These are phyloP conservation scores for Apodemus speciosus DNA, from an alignment of 2,113 vertebrate genomes.

Conservation along the genomic window DNA sequence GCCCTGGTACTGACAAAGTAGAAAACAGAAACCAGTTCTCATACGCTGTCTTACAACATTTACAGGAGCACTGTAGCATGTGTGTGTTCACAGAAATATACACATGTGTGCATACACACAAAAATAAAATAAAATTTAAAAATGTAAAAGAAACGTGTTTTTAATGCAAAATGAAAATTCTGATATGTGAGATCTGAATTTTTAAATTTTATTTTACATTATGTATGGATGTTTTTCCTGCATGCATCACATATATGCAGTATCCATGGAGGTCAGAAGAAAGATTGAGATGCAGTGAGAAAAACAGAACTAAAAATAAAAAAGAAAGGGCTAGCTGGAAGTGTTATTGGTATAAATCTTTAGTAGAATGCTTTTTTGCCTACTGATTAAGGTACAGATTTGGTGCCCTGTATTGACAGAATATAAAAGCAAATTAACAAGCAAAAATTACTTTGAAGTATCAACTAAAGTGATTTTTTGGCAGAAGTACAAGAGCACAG, in stretches of 20 bases:
- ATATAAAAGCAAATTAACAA: not conserved
- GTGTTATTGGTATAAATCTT: not conserved
- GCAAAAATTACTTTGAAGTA: not conserved
- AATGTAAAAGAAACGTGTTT: not conserved
- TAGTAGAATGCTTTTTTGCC: not conserved
- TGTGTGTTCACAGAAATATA: not conserved
- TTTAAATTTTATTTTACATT: not conserved
- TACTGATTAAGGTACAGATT: not conserved
- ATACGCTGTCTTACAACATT: no score
- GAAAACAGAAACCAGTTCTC: not conserved
- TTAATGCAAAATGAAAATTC: conserved; percentile 28
- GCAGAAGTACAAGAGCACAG: not conserved
- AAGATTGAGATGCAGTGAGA: not conserved
- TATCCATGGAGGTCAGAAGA: not conserved
- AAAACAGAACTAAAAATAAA: not conserved
- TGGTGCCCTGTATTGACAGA: not conserved
- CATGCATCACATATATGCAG: not conserved
- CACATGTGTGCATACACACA: not conserved
- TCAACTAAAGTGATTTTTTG: not conserved
- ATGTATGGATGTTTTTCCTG: not conserved
- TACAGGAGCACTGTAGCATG: not conserved
- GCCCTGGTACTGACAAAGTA: no score
- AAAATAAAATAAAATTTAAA: not conserved
- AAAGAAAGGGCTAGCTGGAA: not conserved
- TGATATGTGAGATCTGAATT: not conserved